Conservation (phyloP, 2,113 vertebrate species). For the Lates calcarifer region DNA sequence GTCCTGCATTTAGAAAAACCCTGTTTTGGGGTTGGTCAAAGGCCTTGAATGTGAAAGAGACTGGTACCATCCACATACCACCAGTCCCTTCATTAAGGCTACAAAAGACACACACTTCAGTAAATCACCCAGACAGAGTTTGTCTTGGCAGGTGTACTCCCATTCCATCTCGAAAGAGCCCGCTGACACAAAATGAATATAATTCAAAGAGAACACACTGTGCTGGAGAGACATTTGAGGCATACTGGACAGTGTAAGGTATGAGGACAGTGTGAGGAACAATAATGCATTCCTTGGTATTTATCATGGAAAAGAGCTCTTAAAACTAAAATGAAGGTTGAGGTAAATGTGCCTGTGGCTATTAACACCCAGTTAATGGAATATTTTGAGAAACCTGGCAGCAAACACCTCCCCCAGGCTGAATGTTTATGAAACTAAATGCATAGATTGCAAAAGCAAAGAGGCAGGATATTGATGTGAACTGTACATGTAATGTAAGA, state of each 20-base stretch:
- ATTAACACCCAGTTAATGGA: neutral
- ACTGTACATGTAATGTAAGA: neutral
- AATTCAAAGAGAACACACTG: constrained; percentile 63
- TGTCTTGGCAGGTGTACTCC: constrained; percentile 80
- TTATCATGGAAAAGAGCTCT: constrained; percentile 36
- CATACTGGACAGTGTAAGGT: constrained; percentile 40
- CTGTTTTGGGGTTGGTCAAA: constrained; percentile 56
- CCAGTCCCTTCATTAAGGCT: constrained; percentile 81
- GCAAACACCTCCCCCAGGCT: neutral
- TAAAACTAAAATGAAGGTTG: constrained; percentile 18
- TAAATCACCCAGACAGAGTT: constrained; percentile 82
- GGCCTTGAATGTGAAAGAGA: constrained; percentile 79
- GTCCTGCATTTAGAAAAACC: constrained; percentile 51
- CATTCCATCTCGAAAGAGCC: constrained; percentile 64
- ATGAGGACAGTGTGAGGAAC: constrained; percentile 52
- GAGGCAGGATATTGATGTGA: neutral
- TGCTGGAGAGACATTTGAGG: constrained; percentile 43
- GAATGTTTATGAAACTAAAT: neutral
- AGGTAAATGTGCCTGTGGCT: constrained; percentile 9
- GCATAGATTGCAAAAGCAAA: neutral
- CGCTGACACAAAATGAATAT: constrained; percentile 61
- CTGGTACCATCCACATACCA: constrained; percentile 82
- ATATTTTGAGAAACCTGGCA: neutral
- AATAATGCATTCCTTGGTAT: constrained; percentile 44
- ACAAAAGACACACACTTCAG: constrained; percentile 72